phyloP scores from a whole-genome alignment of 2,888 invertebrate species.

The Entomobrya proxima region DNA sequence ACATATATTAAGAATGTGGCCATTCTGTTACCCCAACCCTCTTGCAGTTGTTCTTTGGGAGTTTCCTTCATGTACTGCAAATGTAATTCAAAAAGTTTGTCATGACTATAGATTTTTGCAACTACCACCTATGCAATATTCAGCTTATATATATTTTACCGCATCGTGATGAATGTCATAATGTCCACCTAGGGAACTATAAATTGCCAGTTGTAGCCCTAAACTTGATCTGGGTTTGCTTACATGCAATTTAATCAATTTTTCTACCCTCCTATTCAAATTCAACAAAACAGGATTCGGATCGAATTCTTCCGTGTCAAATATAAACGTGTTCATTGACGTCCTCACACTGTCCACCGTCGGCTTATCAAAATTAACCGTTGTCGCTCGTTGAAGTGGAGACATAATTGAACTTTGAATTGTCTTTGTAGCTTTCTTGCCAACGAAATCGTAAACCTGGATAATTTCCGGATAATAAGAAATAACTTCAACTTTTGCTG shows the following conservation, averaged over 20 bases:
- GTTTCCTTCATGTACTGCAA: neutral
- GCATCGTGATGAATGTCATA: constrained; percentile 43
- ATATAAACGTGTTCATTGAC: constrained; percentile 1
- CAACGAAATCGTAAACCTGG: constrained; percentile 18
- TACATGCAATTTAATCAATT: neutral
- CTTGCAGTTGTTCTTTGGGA: neutral
- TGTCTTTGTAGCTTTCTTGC: neutral
- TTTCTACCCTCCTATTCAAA: constrained; percentile 21
- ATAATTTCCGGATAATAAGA: constrained; percentile 1
- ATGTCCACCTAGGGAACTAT: constrained; percentile 33
- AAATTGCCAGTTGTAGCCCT: constrained; percentile 14
- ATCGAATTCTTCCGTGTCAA: neutral
- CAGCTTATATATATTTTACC: neutral
- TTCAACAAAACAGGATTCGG: neutral
- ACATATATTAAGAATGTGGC: constrained; percentile 48
- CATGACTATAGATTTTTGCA: neutral
- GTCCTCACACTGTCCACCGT: neutral
- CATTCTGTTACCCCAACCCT: constrained; percentile 27
- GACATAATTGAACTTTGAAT: neutral
- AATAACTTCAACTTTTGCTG: constrained; percentile 24
- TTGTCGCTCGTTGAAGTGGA: neutral
- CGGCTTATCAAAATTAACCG: neutral
- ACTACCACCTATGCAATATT: no score
- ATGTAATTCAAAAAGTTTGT: no score
- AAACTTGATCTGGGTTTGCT: no score